A percentile compares a stretch with the other conserved stretches of the same genome.
Evolutionary conservation across 2,888 invertebrate genomes (phyloP).

Genomic region (Drosophila anomalata): DNA sequence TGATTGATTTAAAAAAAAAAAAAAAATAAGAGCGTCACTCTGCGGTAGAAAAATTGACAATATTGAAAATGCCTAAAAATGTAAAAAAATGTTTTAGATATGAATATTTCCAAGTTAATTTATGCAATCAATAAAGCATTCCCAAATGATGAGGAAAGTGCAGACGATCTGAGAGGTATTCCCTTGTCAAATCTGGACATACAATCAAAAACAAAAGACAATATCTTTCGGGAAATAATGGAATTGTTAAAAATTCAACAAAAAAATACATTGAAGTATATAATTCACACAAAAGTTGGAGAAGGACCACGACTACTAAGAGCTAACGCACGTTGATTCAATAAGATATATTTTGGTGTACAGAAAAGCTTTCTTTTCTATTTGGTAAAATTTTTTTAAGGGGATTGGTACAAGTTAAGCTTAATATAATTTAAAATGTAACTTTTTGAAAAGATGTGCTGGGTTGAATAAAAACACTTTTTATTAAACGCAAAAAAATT

Average conservation of each 20-base stretch:
- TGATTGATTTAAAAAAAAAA: too few species aligned
- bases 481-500: too few species aligned
- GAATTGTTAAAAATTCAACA: slow-evolving; percentile 52
- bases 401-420: too few species aligned
- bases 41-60: too few species aligned
- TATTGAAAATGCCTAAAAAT: too few species aligned
- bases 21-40: too few species aligned
- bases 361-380: too few species aligned
- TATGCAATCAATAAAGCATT: slow-evolving; percentile 90
- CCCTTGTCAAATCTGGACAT: slow-evolving; percentile 70
- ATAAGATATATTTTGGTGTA: background rate
- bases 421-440: too few species aligned
- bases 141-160: slow-evolving; percentile 85
- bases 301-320: slow-evolving; percentile 87
- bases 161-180: slow-evolving; percentile 86
- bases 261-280: slow-evolving; percentile 89
- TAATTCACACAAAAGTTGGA: slow-evolving; percentile 93
- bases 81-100: slow-evolving; percentile 86
- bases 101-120: slow-evolving; percentile 89
- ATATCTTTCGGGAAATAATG: slow-evolving; percentile 21
- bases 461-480: too few species aligned
- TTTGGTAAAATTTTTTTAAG: too few species aligned
- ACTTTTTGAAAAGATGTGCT: too few species aligned
- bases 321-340: slow-evolving; percentile 84
- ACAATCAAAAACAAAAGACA: background rate